A percentile compares a stretch with the other conserved stretches of the same genome.
These are phyloP conservation scores for Drosophila borealis DNA, from an alignment of 2,888 invertebrate genomes.

Conservation along the genomic window DNA sequence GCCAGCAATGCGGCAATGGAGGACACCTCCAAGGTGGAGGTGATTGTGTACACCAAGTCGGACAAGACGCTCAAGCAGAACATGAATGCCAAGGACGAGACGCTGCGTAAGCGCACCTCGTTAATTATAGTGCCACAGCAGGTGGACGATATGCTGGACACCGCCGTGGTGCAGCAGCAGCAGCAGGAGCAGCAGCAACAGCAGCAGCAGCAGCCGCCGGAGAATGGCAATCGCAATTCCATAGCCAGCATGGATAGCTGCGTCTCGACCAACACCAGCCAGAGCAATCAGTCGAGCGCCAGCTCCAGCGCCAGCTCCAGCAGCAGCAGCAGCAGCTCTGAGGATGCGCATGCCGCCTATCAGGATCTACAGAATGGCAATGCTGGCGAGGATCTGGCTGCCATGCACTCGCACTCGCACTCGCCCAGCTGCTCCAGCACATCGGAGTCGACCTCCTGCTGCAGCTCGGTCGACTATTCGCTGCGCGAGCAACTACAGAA, in stretches of 20 bases:
- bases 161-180: constrained; percentile 18
- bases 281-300: constrained; percentile 70
- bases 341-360: constrained; percentile 78
- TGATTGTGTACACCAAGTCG: constrained; percentile 83
- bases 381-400: constrained; percentile 58
- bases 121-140: constrained; percentile 83
- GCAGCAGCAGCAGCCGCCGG: constrained; percentile 16
- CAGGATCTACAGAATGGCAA: constrained; percentile 84
- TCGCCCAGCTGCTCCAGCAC: constrained; percentile 48
- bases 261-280: constrained; percentile 76
- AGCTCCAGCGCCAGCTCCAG: constrained; percentile 36
- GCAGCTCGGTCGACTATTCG: constrained; percentile 83
- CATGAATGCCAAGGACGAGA: constrained; percentile 84
- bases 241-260: constrained; percentile 84
- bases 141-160: constrained; percentile 46
- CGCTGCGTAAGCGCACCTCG: constrained; percentile 84
- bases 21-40: constrained; percentile 81
- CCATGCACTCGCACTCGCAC: constrained; percentile 26
- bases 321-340: constrained; percentile 53
- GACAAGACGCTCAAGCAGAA: constrained; percentile 84
- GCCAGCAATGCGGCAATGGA: constrained; percentile 29
- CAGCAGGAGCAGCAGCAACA: constrained; percentile 21
- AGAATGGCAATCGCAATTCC: constrained; percentile 81
- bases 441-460: constrained; percentile 78
- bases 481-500: constrained; percentile 84